Evolutionary conservation across 2,797 vertebrate species (phyloP).

Genomic region (Hydrophis major): DNA sequence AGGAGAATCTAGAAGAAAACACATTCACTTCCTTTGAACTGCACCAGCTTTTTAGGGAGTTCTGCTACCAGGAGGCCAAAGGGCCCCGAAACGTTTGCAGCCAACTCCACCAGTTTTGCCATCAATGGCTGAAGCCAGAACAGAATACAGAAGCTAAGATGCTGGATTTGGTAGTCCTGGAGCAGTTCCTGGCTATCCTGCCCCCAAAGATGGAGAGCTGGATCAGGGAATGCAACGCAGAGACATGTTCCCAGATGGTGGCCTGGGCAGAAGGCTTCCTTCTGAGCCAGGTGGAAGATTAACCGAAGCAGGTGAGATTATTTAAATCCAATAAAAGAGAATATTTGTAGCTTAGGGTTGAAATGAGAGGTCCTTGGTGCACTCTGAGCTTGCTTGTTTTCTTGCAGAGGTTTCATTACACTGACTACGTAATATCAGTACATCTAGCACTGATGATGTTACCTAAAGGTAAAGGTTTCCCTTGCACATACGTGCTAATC

Average conservation of each 20-base stretch:
- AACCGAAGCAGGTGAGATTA: not conserved
- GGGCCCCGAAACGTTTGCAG: not conserved
- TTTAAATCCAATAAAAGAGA: not conserved
- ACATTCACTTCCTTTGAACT: not conserved
- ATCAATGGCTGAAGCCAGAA: not conserved
- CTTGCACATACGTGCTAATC: too few species aligned
- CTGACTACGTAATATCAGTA: too few species aligned
- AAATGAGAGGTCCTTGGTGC: too few species aligned
- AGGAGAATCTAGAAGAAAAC: not conserved
- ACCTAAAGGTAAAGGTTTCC: too few species aligned
- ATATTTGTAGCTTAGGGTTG: too few species aligned
- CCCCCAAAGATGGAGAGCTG: not conserved
- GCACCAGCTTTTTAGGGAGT: not conserved
- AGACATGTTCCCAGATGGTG: not conserved
- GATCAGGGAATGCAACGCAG: not conserved
- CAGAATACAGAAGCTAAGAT: not conserved
- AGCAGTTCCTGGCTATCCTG: not conserved
- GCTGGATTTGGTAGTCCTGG: not conserved
- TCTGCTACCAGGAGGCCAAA: not conserved
- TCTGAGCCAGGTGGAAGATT: not conserved
- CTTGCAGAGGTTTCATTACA: too few species aligned
- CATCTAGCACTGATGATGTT: too few species aligned
- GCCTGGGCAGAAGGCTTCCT: not conserved
- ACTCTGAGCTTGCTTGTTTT: too few species aligned
- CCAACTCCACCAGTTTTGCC: not conserved